Evolutionary conservation across 2,888 invertebrate species (phyloP), one percentile per base, ranked within the genome.

Genomic region (Clistopyga incitator): DNA sequence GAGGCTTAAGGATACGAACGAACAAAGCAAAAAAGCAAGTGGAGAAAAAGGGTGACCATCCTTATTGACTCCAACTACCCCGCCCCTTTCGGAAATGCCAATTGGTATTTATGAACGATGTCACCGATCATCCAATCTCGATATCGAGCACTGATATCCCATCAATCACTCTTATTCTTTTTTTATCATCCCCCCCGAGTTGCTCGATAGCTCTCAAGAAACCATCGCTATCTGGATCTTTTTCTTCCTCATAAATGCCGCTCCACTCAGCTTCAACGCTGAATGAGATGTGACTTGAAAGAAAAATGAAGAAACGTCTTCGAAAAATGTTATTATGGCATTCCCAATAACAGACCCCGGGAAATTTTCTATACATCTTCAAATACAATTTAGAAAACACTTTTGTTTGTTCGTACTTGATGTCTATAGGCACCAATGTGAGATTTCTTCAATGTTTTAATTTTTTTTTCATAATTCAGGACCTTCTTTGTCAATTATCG

Each of bases 51-150:
- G 70, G 77, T 50, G 56, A 77, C 52, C 54, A 34, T 45, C 34
- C 64, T 45, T 25, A 25, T 54, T 67, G 52, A 65, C 54, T 34
- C 23, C 47, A 8, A 34, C 25, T 34, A 52, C 34, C 52, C 38
- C 23, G 18, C 10, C 18, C 38, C 65, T 65, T 65, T 61, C 50
- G 13, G 56, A 54, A 56, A 50, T 78, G 54, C 50, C 65, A 79
- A 79, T 83, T 75, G 85, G 71, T 86, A 87, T 87, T 87, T 87
- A 86, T 84, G 78, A 86, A 85, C 78, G 84, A 86, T 82, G 79
- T 84, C 84, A 84, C 81, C 78, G 54, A 70, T 77, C 68, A 68
- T 68, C 54, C 52, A 70, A 74, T 50, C 77, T 56, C 38, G 38
- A 59, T 74, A 18, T 67, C 52, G 65, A 81, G 45, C 23, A 25